Conservation (phyloP, 2,888 invertebrate species). For the Argynnis bischoffii region DNA sequence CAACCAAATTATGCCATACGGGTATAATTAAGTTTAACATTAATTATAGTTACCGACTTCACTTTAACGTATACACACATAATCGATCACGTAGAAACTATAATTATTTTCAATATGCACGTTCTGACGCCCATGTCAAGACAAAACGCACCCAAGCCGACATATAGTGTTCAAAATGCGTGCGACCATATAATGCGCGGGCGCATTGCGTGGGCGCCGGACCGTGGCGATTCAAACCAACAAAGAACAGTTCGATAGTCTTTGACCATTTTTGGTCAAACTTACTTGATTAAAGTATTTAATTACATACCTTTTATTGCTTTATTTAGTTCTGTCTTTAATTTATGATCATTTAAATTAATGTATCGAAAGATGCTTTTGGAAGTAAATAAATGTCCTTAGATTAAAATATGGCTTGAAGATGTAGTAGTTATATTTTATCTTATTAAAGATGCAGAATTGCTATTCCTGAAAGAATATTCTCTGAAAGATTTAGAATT, state of each 20-base stretch:
- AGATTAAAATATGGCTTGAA: too few species aligned
- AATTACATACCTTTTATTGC: too few species aligned
- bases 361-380: too few species aligned
- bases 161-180: conserved; percentile 31
- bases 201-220: conserved; percentile 40
- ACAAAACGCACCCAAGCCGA: conserved; percentile 4
- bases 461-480: too few species aligned
- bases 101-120: conserved; percentile 46
- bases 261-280: conserved; percentile 7
- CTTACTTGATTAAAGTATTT: conserved; percentile 4
- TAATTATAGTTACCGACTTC: conserved; percentile 1
- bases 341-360: too few species aligned
- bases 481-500: too few species aligned
- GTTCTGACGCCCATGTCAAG: conserved; percentile 45
- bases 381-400: too few species aligned
- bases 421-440: too few species aligned
- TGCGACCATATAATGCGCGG: conserved; percentile 33
- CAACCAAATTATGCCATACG: background rate
- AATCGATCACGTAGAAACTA: conserved; percentile 36
- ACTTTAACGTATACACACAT: background rate
- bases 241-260: conserved; percentile 24
- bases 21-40: conserved; percentile 11
- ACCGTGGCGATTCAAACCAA: conserved; percentile 34
- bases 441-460: too few species aligned
- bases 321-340: too few species aligned